Evolutionary conservation across 1,140 invertebrate genomes (phyloP), one percentile per base, ranked within the genome.

Genomic region (Lepidurus arcticus): DNA sequence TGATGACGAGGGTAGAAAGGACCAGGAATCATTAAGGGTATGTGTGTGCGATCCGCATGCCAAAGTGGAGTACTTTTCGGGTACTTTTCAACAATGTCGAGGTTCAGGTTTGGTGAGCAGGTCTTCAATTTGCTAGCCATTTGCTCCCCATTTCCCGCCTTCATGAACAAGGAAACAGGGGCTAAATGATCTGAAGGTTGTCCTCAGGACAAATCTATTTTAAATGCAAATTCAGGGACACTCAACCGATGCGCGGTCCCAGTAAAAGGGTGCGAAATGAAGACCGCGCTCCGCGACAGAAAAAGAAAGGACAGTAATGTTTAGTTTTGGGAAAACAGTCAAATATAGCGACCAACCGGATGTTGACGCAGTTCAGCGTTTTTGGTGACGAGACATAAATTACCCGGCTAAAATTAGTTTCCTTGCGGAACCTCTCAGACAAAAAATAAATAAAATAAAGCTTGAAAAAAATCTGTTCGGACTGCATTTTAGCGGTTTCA

Each of bases 81-180:
- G 34, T 34, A 34, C 34, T 34, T 34, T 34, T 34, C 34, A 34
- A 34, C 34, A 34, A 34, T 34, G 34, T 34, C 34, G 34, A 34
- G 34, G 13, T 65, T 65, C 53, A 21, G 13, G 16, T 65, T 65
- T 13, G 53, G 13, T 0, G 6, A 65, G 53, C 53, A 16, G 53
- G 53, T 65, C 53, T 65, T 65, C 53, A 65, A 65, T 65, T 65
- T 65, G 53, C 53, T 21, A 16, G 53, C 21, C 16, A 65, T 65
- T 65, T 65, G 53, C 53, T 65, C 53, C 53, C 8, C 53, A 65
- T 65, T 65, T 65, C n/a, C 53, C 53, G 53, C 53, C 53, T 65
- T 21, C n/a, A 65, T 65, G 53, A 21, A n/a, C 53, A 65, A 0
- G 53, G 53, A 13, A 65, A 65, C 9, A 13, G 13, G 13, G 53